phyloP scores from a whole-genome alignment of 2,113 vertebrate genomes.

The Python bivittatus region DNA sequence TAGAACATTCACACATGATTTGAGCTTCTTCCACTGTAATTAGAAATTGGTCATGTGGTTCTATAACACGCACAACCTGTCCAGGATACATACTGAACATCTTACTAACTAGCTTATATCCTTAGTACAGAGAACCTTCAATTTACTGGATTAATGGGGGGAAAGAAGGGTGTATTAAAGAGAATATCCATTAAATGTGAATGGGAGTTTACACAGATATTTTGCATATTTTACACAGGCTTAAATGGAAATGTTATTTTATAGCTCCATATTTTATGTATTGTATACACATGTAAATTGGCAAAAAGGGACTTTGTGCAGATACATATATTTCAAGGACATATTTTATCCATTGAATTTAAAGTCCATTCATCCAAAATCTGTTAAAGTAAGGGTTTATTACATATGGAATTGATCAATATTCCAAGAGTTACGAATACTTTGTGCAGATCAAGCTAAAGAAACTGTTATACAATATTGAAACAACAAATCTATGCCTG shows the following conservation, averaged over 20 bases:
- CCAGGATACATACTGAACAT: background rate
- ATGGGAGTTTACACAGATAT: background rate
- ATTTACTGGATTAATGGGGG: background rate
- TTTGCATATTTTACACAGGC: background rate
- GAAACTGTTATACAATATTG: background rate
- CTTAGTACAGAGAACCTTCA: background rate
- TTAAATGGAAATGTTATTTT: background rate
- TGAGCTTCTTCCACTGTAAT: background rate
- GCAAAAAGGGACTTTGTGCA: background rate
- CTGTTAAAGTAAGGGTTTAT: background rate
- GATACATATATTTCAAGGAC: background rate
- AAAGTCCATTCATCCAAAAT: background rate
- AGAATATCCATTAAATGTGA: background rate
- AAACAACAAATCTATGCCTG: background rate
- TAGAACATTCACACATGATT: background rate
- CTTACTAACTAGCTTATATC: background rate
- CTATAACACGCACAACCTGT: background rate
- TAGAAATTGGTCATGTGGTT: background rate
- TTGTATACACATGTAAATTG: background rate
- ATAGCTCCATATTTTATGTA: background rate
- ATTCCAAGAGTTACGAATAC: background rate
- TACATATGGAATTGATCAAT: background rate
- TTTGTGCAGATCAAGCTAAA: background rate
- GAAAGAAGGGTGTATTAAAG: background rate
- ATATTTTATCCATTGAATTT: background rate